Percentiles rank a stretch among this genome's conserved stretches.
These are phyloP conservation scores for Megaceryle alcyon DNA, from an alignment of 2,797 vertebrate species.

Conservation along the genomic window DNA sequence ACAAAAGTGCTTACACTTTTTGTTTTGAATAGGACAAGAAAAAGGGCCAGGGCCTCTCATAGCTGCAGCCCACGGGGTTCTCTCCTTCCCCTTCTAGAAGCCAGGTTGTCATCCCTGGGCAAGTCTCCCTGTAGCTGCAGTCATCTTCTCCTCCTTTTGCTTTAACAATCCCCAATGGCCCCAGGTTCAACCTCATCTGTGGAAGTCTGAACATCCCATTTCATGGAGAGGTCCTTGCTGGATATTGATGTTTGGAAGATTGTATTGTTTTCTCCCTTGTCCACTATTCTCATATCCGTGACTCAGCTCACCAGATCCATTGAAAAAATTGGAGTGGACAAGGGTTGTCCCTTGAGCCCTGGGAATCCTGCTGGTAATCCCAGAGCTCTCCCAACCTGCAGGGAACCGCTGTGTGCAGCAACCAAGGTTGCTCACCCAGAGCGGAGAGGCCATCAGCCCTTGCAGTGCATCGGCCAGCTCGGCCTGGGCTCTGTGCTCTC, in stretches of 20 bases:
- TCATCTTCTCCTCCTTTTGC: neutral
- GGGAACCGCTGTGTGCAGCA: neutral
- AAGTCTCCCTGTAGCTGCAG: neutral
- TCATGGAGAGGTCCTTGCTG: neutral
- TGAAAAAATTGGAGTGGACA: neutral
- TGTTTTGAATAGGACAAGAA: neutral
- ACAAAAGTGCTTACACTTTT: neutral
- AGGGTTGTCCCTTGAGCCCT: neutral
- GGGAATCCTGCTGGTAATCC: neutral
- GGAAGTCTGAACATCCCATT: neutral
- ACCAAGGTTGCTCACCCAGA: neutral
- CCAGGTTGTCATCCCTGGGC: accelerated
- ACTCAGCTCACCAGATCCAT: neutral
- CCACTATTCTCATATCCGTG: neutral
- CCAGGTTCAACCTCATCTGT: neutral
- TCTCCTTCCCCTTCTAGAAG: neutral
- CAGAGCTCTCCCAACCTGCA: neutral
- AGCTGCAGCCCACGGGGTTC: neutral
- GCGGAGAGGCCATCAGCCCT: neutral
- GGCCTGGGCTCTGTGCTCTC: neutral
- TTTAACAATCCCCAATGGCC: neutral
- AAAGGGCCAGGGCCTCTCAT: neutral
- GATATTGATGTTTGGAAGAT: neutral
- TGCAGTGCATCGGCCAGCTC: neutral
- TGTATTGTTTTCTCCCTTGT: accelerated